Conservation (phyloP, 2,113 vertebrate species). For the Corvus hawaiiensis region DNA sequence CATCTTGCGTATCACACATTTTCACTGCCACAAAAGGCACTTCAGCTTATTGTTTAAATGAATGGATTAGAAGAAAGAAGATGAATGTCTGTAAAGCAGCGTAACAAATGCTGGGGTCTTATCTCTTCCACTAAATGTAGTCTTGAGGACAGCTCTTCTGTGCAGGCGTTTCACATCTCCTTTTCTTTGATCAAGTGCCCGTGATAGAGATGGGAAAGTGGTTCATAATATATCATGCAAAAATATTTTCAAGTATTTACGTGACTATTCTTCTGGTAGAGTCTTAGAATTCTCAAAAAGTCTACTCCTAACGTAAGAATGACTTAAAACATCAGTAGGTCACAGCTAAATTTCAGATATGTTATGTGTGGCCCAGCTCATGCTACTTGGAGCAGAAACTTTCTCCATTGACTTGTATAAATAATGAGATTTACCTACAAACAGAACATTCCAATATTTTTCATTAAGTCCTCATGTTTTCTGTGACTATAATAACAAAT, state of each 20-base stretch:
- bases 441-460: not conserved
- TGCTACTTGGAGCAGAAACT: not conserved
- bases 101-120: not conserved
- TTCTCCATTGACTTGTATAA: not conserved
- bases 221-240: not conserved
- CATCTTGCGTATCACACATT: not conserved
- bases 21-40: not conserved
- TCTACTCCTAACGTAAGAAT: not conserved
- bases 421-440: not conserved
- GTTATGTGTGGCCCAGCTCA: not conserved
- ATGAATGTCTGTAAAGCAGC: not conserved
- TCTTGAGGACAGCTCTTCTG: not conserved
- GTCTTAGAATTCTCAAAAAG: not conserved
- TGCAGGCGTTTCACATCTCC: not conserved
- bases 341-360: not conserved
- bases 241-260: not conserved
- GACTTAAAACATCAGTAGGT: not conserved
- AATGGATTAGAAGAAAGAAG: not conserved
- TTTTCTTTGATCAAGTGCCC: not conserved
- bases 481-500: not conserved
- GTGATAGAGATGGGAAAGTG: not conserved
- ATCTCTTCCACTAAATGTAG: not conserved
- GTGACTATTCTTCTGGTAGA: not conserved
- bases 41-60: not conserved
- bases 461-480: not conserved